A percentile compares a stretch with the other conserved stretches of the same genome.
These are phyloP conservation scores for Catalaphyllia jardinei DNA, from an alignment of 64 coral and sea anemone genomes.

Conservation along the genomic window DNA sequence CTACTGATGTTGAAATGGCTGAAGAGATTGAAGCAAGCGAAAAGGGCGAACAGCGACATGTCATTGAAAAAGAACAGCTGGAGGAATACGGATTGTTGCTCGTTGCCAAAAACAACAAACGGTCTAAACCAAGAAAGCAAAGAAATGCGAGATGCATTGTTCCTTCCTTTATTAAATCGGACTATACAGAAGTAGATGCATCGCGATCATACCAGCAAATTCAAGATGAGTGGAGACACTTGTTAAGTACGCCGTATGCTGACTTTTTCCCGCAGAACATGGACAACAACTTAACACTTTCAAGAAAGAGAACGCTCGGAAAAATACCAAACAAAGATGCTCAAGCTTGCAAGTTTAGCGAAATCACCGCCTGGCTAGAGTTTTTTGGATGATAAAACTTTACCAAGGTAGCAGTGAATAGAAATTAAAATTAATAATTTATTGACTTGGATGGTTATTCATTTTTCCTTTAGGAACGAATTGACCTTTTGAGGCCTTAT, in stretches of 20 bases:
- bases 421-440: too few species aligned
- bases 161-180: neutral
- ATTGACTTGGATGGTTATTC: too few species aligned
- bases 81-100: neutral
- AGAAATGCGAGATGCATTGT: neutral
- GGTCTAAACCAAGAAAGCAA: neutral
- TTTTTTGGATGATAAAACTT: conserved; percentile 12
- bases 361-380: conserved; percentile 31
- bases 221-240: conserved; percentile 5
- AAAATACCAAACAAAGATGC: neutral
- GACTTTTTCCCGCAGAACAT: conserved; percentile 15
- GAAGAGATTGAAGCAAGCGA: neutral
- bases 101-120: neutral
- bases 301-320: neutral
- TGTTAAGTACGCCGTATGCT: neutral
- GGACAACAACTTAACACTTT: neutral
- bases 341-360: neutral
- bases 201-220: neutral
- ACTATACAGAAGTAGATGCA: neutral
- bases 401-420: too few species aligned
- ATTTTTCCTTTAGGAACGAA: too few species aligned
- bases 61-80: neutral
- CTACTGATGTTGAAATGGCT: conserved; percentile 7
- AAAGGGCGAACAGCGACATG: neutral
- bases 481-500: too few species aligned